Conservation (phyloP, 2,797 vertebrate species). For the Dallia pectoralis region DNA sequence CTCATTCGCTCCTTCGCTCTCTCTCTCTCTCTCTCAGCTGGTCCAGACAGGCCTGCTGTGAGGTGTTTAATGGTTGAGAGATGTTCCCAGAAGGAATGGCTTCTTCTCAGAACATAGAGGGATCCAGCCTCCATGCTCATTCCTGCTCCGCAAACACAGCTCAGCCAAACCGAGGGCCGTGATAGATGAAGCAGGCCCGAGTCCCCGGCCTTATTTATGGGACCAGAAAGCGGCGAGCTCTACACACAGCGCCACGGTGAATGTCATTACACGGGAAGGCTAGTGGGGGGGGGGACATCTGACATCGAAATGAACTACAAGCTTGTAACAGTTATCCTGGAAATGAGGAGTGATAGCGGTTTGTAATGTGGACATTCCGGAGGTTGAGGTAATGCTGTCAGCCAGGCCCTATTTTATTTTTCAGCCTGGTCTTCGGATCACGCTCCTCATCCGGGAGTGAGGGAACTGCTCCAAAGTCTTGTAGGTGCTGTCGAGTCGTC, state of each 20-base stretch:
- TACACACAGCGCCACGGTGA: slow-evolving; percentile 50
- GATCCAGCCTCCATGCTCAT: slow-evolving; percentile 45
- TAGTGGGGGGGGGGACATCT: slow-evolving; percentile 36
- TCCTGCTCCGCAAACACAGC: slow-evolving; percentile 62
- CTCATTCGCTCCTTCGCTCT: not conserved
- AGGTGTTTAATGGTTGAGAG: slow-evolving; percentile 72
- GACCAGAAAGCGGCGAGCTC: slow-evolving; percentile 59
- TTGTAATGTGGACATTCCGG: slow-evolving; percentile 64
- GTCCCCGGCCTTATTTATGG: slow-evolving; percentile 69
- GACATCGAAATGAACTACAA: slow-evolving; percentile 64
- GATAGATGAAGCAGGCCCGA: slow-evolving; percentile 73
- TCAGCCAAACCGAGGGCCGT: slow-evolving; percentile 46
- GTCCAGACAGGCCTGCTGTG: slow-evolving; percentile 58
- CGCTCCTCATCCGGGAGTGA: slow-evolving; percentile 20
- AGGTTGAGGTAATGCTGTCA: slow-evolving; percentile 63
- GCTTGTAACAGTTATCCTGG: slow-evolving; percentile 55
- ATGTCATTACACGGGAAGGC: slow-evolving; percentile 48
- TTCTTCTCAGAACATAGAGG: slow-evolving; percentile 68
- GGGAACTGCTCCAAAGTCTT: slow-evolving; percentile 15
- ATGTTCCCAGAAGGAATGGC: slow-evolving; percentile 61
- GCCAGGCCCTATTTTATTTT: slow-evolving; percentile 40
- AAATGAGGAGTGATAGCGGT: slow-evolving; percentile 58
- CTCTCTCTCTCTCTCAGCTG: slow-evolving; percentile 54
- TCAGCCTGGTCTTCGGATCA: slow-evolving; percentile 64
- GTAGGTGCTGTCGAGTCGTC: slow-evolving; percentile 21